These are phyloP conservation scores for Phengaris alcon DNA, from an alignment of 2,888 invertebrate species.

Conservation along the genomic window DNA sequence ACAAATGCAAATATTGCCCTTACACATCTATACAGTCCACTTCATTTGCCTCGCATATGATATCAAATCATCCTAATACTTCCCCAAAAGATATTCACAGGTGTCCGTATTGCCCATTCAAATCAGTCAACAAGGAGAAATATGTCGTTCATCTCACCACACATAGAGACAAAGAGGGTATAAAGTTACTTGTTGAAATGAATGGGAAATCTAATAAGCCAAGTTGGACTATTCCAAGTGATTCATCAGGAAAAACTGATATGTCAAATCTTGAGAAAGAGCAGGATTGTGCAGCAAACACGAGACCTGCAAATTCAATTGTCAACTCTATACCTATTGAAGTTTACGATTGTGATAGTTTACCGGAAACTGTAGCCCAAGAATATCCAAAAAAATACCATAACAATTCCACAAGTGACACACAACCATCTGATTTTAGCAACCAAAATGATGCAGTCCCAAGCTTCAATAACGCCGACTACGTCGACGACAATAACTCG, in stretches of 20 bases:
- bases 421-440: constrained; percentile 50
- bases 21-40: constrained; percentile 90
- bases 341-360: constrained; percentile 68
- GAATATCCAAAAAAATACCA: constrained; percentile 61
- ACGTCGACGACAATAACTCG: constrained; percentile 65
- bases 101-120: constrained; percentile 81
- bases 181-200: constrained; percentile 61
- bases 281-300: constrained; percentile 47
- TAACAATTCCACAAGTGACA: constrained; percentile 47
- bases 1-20: constrained; percentile 88
- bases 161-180: constrained; percentile 71
- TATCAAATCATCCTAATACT: constrained; percentile 87
- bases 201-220: constrained; percentile 54
- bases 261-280: constrained; percentile 45
- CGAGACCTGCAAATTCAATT: constrained; percentile 56
- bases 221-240: constrained; percentile 70
- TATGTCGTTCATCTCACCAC: constrained; percentile 76
- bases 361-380: constrained; percentile 60
- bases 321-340: constrained; percentile 66
- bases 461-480: constrained; percentile 48
- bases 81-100: constrained; percentile 81
- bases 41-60: constrained; percentile 87
- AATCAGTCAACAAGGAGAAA: constrained; percentile 82
- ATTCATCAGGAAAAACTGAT: constrained; percentile 47
- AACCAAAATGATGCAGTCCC: constrained; percentile 50